A percentile compares a stretch with the other conserved stretches of the same genome.
phyloP scores from a whole-genome alignment of 2,797 vertebrate genomes.

The Myotis pilosus region DNA sequence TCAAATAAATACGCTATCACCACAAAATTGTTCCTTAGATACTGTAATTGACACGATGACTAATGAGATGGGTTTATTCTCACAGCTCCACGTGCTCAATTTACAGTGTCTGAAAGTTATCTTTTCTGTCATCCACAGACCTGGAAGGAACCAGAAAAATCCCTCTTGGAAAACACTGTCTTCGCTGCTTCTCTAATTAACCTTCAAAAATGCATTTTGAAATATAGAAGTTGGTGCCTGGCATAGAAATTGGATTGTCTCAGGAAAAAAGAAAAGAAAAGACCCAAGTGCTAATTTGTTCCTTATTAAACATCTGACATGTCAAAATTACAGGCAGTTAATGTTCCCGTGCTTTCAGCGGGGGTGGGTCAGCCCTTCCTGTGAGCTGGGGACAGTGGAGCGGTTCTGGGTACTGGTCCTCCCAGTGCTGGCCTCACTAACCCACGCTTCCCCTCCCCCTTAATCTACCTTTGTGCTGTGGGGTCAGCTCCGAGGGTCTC shows the following conservation, averaged over 20 bases:
- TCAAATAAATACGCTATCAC: slow-evolving; percentile 85
- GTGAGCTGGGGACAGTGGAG: neutral
- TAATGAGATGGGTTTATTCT: slow-evolving; percentile 81
- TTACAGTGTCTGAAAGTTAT: slow-evolving; percentile 79
- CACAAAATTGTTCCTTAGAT: slow-evolving; percentile 83
- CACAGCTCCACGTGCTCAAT: slow-evolving; percentile 78
- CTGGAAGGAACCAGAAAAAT: slow-evolving; percentile 77
- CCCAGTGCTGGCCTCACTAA: neutral
- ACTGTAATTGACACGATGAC: slow-evolving; percentile 81
- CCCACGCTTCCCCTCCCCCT: neutral
- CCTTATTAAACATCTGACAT: slow-evolving; percentile 83
- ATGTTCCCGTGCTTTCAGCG: slow-evolving; percentile 31
- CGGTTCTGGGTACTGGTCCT: neutral
- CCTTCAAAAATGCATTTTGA: slow-evolving; percentile 79
- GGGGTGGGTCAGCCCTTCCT: neutral
- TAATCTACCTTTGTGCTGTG: neutral
- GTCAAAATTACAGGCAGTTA: slow-evolving; percentile 74
- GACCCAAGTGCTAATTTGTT: slow-evolving; percentile 81
- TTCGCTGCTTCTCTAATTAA: slow-evolving; percentile 75
- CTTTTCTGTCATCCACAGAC: slow-evolving; percentile 76
- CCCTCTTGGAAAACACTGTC: slow-evolving; percentile 79
- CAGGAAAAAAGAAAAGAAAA: slow-evolving; percentile 68
- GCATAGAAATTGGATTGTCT: slow-evolving; percentile 81
- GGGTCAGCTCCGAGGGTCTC: neutral
- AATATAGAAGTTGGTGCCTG: slow-evolving; percentile 77